These are phyloP conservation scores for Dendrolimus pini DNA, from an alignment of 2,888 invertebrate genomes.

Conservation along the genomic window DNA sequence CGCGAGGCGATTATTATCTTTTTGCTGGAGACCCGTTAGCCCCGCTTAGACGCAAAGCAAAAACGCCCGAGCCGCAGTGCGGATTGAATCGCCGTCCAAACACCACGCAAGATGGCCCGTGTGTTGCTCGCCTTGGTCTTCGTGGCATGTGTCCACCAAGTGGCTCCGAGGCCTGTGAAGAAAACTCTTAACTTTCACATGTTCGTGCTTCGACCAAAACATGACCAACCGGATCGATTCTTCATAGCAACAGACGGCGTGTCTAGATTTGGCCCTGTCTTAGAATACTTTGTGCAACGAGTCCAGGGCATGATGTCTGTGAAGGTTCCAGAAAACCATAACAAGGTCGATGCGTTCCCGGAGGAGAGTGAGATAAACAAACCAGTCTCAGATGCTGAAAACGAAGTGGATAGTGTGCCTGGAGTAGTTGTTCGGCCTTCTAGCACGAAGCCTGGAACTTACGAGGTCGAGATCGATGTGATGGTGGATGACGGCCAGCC, in stretches of 20 bases:
- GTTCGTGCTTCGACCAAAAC: conserved; percentile 56
- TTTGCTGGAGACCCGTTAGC: conserved; percentile 70
- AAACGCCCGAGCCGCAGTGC: conserved; percentile 56
- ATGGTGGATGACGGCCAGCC: conserved; percentile 62
- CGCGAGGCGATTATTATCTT: conserved; percentile 68
- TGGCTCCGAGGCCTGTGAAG: conserved; percentile 46
- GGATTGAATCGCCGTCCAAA: conserved; percentile 38
- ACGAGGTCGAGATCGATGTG: conserved; percentile 60
- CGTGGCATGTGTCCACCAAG: conserved; percentile 39
- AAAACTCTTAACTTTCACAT: conserved; percentile 66
- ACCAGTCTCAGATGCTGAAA: conserved; percentile 50
- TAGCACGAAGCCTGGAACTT: conserved; percentile 55
- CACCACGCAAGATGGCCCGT: conserved; percentile 45
- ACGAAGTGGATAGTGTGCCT: conserved; percentile 67
- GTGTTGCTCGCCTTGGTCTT: conserved; percentile 38
- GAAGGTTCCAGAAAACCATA: conserved; percentile 69
- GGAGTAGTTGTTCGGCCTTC: conserved; percentile 56
- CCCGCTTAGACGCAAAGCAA: conserved; percentile 61
- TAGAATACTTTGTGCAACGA: conserved; percentile 82
- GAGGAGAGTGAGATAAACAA: conserved; percentile 21
- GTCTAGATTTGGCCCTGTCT: conserved; percentile 80
- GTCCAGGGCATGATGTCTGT: conserved; percentile 83
- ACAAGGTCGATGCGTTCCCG: conserved; percentile 53
- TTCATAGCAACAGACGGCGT: conserved; percentile 53
- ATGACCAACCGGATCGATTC: conserved; percentile 45